Percentiles rank a stretch among this genome's conserved stretches.
Conservation (phyloP, 2,888 invertebrate genomes). For the Tridacna gigas region DNA sequence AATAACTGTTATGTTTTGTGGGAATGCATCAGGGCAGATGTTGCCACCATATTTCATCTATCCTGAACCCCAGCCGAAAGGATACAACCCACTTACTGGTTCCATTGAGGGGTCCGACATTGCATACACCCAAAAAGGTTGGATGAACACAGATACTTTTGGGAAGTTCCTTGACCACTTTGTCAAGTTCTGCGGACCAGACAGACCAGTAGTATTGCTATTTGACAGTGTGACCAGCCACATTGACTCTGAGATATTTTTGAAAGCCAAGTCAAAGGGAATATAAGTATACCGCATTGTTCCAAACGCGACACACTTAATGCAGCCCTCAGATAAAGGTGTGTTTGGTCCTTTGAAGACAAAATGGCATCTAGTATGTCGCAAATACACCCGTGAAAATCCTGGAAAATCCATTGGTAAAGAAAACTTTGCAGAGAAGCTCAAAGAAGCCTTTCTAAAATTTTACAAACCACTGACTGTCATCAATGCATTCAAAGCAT, state of each 20-base stretch:
- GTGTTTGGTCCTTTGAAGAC: constrained; percentile 43
- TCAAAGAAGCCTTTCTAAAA: constrained; percentile 29
- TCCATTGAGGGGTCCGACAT: constrained; percentile 42
- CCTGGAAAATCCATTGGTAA: neutral
- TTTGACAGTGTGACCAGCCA: constrained; percentile 58
- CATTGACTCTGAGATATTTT: constrained; percentile 36
- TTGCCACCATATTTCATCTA: constrained; percentile 47
- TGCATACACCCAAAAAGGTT: constrained; percentile 42
- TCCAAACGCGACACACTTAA: constrained; percentile 3
- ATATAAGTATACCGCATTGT: constrained; percentile 24
- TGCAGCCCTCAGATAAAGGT: constrained; percentile 5
- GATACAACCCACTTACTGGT: constrained; percentile 56
- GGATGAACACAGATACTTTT: constrained; percentile 40
- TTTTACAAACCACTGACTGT: constrained; percentile 43
- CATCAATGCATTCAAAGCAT: constrained; percentile 40
- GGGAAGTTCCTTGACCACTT: constrained; percentile 53
- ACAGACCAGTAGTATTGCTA: constrained; percentile 50
- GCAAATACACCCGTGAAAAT: neutral
- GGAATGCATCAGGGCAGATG: constrained; percentile 43
- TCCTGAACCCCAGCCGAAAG: constrained; percentile 52
- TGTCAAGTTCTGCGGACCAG: constrained; percentile 41
- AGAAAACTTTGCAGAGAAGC: constrained; percentile 16
- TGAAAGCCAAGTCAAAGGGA: constrained; percentile 36
- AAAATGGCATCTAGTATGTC: constrained; percentile 42
- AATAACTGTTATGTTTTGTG: constrained; percentile 51